These are phyloP conservation scores for Andrena trimmerana DNA, from an alignment of 2,888 invertebrate genomes.

Conservation along the genomic window DNA sequence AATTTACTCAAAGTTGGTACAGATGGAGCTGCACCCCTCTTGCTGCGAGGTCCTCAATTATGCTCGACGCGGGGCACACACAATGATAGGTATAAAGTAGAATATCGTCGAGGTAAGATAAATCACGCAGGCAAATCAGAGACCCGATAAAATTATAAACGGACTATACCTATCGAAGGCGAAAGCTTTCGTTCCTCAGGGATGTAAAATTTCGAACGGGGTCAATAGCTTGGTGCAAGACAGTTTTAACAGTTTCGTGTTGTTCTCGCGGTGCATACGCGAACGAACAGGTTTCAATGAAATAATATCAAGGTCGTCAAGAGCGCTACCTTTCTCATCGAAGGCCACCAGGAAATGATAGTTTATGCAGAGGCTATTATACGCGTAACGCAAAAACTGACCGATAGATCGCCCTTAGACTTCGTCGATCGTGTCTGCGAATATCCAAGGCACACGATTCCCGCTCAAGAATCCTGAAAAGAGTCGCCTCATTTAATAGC, in stretches of 20 bases:
- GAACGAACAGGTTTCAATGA: slow-evolving; percentile 66
- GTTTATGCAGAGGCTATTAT: slow-evolving; percentile 58
- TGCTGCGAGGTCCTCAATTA: no score
- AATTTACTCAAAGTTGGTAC: no score
- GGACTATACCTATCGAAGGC: background rate
- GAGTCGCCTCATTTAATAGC: slow-evolving; percentile 57
- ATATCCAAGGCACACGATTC: slow-evolving; percentile 18
- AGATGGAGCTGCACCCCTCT: no score
- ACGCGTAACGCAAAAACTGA: slow-evolving; percentile 35
- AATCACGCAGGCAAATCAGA: background rate
- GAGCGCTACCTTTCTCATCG: slow-evolving; percentile 63
- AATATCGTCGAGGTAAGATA: background rate
- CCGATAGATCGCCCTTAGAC: slow-evolving; percentile 15
- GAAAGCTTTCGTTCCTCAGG: background rate
- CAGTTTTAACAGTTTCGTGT: slow-evolving; percentile 16
- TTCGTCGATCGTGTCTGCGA: slow-evolving; percentile 13
- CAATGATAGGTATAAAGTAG: background rate
- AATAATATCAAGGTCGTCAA: slow-evolving; percentile 70
- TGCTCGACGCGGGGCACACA: no score
- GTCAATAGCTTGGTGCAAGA: slow-evolving; percentile 7
- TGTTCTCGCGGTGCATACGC: slow-evolving; percentile 28
- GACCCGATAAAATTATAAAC: slow-evolving; percentile 3
- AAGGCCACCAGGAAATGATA: slow-evolving; percentile 71
- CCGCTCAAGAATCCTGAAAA: slow-evolving; percentile 27
- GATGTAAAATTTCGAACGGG: slow-evolving; percentile 19